A percentile compares a stretch with the other conserved stretches of the same genome.
phyloP scores from a whole-genome alignment of 2,888 invertebrate species.

The Erpobdella octoculata region DNA sequence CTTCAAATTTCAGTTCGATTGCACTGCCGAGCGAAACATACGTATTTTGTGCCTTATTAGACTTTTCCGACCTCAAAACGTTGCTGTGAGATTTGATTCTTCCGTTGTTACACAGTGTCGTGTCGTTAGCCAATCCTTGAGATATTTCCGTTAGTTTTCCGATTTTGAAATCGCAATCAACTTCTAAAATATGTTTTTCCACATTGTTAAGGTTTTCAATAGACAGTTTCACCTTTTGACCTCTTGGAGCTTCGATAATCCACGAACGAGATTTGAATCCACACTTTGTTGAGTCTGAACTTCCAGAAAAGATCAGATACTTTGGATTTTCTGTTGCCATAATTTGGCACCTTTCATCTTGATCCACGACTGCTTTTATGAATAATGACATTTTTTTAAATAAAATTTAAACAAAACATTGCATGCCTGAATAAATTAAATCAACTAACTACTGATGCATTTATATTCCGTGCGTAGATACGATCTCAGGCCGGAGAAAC shows the following conservation, averaged over 20 bases:
- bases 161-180: too few species aligned
- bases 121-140: too few species aligned
- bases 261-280: neutral
- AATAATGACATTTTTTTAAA: too few species aligned
- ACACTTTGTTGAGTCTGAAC: neutral
- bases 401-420: neutral
- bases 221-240: neutral
- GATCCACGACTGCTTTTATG: constrained; percentile 9
- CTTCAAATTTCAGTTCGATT: too few species aligned
- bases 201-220: constrained; percentile 10
- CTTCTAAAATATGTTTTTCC: too few species aligned
- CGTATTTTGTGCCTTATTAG: too few species aligned
- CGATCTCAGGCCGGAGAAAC: constrained; percentile 17
- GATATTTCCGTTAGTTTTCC: too few species aligned
- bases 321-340: neutral
- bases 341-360: neutral
- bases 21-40: too few species aligned
- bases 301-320: neutral
- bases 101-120: too few species aligned
- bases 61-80: too few species aligned
- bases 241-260: neutral
- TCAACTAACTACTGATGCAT: neutral
- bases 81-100: too few species aligned
- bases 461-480: constrained; percentile 13
- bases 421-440: too few species aligned